These are phyloP conservation scores for Paedocypris micromegethes DNA, from an alignment of 2,797 vertebrate genomes.

Conservation along the genomic window DNA sequence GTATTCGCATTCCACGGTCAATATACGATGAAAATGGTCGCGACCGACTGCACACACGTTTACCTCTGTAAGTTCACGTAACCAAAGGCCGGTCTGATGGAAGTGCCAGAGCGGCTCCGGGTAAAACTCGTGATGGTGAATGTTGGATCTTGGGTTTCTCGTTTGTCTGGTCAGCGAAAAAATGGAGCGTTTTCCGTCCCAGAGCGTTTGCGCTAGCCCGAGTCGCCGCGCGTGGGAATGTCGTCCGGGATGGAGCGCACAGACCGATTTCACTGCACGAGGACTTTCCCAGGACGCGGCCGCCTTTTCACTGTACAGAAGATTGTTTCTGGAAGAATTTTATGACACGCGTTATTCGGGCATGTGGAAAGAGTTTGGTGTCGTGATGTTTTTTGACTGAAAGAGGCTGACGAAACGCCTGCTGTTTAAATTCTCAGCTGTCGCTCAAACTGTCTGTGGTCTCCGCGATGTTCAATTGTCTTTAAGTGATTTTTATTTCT, in stretches of 20 bases:
- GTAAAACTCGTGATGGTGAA: no score
- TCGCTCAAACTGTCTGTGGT: slow-evolving; percentile 88
- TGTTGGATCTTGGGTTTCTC: no score
- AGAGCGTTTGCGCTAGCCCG: no score
- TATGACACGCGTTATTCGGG: slow-evolving; percentile 90
- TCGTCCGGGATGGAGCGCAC: slow-evolving; percentile 58
- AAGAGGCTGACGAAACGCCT: slow-evolving; percentile 85
- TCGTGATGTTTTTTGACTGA: slow-evolving; percentile 78
- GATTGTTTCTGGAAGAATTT: slow-evolving; percentile 74
- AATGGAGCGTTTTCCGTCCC: no score
- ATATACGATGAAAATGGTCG: no score
- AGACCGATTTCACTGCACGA: slow-evolving; percentile 79
- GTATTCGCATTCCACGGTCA: no score
- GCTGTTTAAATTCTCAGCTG: slow-evolving; percentile 86
- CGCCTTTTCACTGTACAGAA: slow-evolving; percentile 99
- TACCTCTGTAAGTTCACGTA: no score
- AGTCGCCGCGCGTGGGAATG: no score
- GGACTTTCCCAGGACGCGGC: slow-evolving; percentile 73
- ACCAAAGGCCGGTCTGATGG: no score
- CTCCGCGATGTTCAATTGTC: slow-evolving; percentile 84
- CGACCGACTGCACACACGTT: no score
- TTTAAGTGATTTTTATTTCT: slow-evolving; percentile 77
- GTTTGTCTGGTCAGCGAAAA: no score
- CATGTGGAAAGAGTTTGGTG: slow-evolving; percentile 82
- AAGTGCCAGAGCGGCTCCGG: no score